These are phyloP conservation scores for Galaxea fascicularis DNA, from an alignment of 92 coral and sea anemone genomes.

Conservation along the genomic window DNA sequence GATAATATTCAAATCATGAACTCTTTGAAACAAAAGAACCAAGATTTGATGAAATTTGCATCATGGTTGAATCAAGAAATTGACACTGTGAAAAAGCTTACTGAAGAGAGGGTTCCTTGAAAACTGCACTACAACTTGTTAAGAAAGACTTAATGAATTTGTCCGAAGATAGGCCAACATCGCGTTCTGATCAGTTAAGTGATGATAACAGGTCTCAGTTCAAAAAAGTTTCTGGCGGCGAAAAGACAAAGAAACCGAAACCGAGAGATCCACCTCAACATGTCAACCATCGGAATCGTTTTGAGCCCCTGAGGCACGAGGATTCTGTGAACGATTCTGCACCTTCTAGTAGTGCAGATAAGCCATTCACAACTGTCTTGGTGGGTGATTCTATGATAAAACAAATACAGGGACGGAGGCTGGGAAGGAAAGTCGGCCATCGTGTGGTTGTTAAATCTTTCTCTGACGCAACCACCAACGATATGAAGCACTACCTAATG, in stretches of 20 bases:
- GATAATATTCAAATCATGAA: not conserved
- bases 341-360: not conserved
- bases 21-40: not conserved
- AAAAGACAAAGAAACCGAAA: no score
- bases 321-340: not conserved
- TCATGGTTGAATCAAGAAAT: not conserved
- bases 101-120: not conserved
- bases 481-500: no score
- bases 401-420: slow-evolving; percentile 41
- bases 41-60: not conserved
- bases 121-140: not conserved
- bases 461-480: no score
- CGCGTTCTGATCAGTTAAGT: no score
- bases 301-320: not conserved
- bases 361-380: no score
- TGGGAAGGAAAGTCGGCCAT: slow-evolving; percentile 40
- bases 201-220: no score
- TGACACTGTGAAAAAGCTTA: not conserved
- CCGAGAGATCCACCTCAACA: not conserved
- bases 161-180: not conserved
- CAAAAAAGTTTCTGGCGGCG: no score
- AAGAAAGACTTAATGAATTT: not conserved
- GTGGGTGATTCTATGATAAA: no score
- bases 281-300: no score
- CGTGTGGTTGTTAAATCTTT: no score